phyloP scores from a whole-genome alignment of 2,888 invertebrate species.

The Drosophila yooni region DNA sequence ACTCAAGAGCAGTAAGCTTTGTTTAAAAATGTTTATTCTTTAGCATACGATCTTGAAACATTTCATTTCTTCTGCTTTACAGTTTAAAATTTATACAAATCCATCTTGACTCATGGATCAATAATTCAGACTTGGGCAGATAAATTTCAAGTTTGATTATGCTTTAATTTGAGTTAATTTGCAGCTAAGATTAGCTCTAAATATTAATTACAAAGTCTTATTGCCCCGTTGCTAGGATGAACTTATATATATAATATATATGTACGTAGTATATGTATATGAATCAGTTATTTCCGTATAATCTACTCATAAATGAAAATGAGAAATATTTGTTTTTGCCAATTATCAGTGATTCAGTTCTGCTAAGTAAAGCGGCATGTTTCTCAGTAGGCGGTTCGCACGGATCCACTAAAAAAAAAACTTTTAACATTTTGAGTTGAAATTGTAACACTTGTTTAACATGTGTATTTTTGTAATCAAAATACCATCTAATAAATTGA shows the following conservation, averaged over 20 bases:
- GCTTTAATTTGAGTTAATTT: neutral
- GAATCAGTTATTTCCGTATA: conserved; percentile 57
- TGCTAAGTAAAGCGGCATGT: neutral
- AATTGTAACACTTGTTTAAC: neutral
- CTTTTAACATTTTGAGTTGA: neutral
- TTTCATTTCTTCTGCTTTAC: neutral
- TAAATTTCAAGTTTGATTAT: neutral
- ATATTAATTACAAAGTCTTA: conserved; percentile 19
- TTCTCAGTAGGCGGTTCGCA: neutral
- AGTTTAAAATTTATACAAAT: neutral
- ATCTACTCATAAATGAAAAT: conserved; percentile 18
- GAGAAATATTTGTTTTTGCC: conserved; percentile 1
- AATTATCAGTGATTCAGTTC: conserved; percentile 26
- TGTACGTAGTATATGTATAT: conserved; percentile 2
- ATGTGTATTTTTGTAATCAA: neutral
- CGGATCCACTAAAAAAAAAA: neutral
- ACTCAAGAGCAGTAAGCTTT: neutral
- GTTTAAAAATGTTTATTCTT: neutral
- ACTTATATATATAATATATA: neutral
- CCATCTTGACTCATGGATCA: neutral
- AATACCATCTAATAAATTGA: neutral
- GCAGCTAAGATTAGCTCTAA: neutral
- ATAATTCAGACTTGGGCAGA: neutral
- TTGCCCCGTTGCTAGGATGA: neutral
- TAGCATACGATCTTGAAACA: neutral